Conservation (phyloP, 2,797 vertebrate species). For the Malurus leucopterus region DNA sequence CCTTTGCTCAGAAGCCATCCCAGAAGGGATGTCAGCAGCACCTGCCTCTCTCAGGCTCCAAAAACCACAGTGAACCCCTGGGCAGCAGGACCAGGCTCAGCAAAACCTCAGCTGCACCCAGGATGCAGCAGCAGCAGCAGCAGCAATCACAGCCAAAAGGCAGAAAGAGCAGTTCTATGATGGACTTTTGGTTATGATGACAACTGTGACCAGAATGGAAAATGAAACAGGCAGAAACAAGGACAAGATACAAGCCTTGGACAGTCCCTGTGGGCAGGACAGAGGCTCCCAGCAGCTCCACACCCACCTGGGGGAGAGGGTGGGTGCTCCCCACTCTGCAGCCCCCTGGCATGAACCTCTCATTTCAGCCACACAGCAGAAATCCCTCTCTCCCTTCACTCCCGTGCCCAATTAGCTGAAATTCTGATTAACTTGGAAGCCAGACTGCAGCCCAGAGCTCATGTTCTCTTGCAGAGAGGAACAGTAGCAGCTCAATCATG, state of each 20-base stretch:
- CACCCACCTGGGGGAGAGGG: rapidly evolving
- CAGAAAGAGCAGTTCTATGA: neutral
- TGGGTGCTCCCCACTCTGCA: neutral
- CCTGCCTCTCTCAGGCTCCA: neutral
- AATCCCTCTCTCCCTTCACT: neutral
- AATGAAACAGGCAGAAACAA: neutral
- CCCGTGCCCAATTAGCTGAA: neutral
- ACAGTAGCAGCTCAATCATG: neutral
- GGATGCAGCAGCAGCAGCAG: neutral
- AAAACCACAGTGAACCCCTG: neutral
- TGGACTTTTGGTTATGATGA: neutral
- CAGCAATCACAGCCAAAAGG: neutral
- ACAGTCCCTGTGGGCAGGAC: neutral
- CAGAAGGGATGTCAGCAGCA: neutral
- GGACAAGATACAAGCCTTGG: neutral
- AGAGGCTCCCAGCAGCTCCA: neutral
- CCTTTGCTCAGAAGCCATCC: neutral
- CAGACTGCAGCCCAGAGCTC: neutral
- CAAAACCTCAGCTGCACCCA: neutral
- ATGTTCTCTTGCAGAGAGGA: neutral
- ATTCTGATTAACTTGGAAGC: neutral
- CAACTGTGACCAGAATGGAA: neutral
- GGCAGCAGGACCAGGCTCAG: neutral
- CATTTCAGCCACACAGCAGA: neutral
- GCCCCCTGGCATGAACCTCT: rapidly evolving